These are phyloP conservation scores for Deilephila porcellus DNA, from an alignment of 2,888 invertebrate species.

Conservation along the genomic window DNA sequence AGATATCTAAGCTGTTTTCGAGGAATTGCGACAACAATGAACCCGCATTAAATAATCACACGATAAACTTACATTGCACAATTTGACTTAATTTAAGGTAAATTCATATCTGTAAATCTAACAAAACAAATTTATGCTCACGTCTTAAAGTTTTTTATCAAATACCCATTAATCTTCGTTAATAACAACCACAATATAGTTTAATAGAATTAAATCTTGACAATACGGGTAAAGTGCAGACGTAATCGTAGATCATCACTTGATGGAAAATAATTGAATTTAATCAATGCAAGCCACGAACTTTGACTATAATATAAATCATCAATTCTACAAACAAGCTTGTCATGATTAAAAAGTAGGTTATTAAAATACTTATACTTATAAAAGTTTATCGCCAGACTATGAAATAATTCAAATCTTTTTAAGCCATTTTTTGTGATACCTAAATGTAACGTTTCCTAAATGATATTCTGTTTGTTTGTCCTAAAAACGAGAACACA, in stretches of 20 bases:
- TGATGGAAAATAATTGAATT: slow-evolving; percentile 35
- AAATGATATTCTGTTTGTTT: slow-evolving; percentile 62
- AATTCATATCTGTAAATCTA: neutral
- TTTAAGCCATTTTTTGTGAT: slow-evolving; percentile 36
- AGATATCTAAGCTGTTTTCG: neutral
- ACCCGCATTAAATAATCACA: slow-evolving; percentile 8
- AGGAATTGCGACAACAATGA: slow-evolving; percentile 3
- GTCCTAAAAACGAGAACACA: slow-evolving; percentile 71
- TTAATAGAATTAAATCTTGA: slow-evolving; percentile 68
- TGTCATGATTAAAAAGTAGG: neutral
- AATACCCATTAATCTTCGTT: slow-evolving; percentile 70
- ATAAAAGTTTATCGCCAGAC: neutral
- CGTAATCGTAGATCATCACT: slow-evolving; percentile 36
- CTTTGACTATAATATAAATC: neutral
- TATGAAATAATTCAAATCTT: neutral
- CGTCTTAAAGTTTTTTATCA: neutral
- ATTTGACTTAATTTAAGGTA: slow-evolving; percentile 58
- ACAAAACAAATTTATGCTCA: neutral
- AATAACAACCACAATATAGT: slow-evolving; percentile 49
- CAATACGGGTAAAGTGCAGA: slow-evolving; percentile 55
- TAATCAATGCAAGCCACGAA: slow-evolving; percentile 13
- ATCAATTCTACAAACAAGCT: neutral
- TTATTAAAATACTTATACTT: neutral
- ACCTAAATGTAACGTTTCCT: slow-evolving; percentile 47
- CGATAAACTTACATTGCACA: slow-evolving; percentile 26